phyloP scores from a whole-genome alignment of 2,797 vertebrate genomes.

The Serranus cabrilla region DNA sequence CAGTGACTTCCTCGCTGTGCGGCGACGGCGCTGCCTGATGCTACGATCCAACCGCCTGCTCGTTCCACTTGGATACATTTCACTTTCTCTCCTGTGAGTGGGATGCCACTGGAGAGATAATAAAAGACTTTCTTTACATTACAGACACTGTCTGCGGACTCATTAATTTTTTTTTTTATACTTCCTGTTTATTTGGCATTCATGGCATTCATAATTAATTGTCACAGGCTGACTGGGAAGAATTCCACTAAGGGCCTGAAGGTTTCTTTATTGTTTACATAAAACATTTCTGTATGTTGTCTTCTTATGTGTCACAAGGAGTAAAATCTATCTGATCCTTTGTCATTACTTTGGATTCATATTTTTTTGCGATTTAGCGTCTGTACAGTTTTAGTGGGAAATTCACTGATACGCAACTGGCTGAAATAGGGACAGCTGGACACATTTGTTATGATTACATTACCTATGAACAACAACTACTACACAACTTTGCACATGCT shows the following conservation, averaged over 20 bases:
- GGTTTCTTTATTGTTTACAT: not conserved
- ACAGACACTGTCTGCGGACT: conserved; percentile 22
- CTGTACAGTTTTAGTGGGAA: too few species aligned
- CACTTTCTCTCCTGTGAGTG: conserved; percentile 23
- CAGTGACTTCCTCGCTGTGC: conserved; percentile 13
- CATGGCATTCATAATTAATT: conserved; percentile 25
- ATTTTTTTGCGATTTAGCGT: too few species aligned
- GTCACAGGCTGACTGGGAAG: conserved; percentile 8
- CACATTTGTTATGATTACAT: too few species aligned
- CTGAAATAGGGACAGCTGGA: too few species aligned
- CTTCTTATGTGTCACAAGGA: not conserved
- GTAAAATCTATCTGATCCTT: not conserved
- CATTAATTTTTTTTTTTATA: conserved; percentile 37
- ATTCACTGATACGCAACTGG: too few species aligned
- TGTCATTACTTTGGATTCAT: too few species aligned
- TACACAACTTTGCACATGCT: too few species aligned
- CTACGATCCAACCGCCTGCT: conserved; percentile 1
- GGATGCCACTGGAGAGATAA: conserved; percentile 30
- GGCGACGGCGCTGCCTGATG: not conserved
- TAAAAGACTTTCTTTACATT: conserved; percentile 25
- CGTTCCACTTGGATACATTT: conserved; percentile 18
- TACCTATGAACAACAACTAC: too few species aligned
- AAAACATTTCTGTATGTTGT: not conserved
- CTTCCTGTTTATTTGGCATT: conserved; percentile 45
- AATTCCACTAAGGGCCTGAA: not conserved